Base-by-base conservation (phyloP, 2,888 invertebrate species). In the Boloria euphrosyne region DNA sequence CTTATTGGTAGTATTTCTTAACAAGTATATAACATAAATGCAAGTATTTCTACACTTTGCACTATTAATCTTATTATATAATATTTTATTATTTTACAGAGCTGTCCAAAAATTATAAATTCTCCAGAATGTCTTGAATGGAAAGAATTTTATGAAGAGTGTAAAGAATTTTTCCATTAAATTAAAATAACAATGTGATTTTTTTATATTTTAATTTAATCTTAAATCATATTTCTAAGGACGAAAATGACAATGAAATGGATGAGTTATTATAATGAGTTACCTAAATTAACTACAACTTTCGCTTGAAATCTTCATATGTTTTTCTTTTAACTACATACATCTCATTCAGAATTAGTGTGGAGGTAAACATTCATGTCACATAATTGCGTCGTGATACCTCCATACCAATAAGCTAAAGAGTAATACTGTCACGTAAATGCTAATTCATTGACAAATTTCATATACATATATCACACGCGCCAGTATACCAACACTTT, bases 371-470 rank as follows among this genome's bases (percentile, higher is more conserved):
- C 65, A 73, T 68, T 62, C 68, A 58, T 59, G 64, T 52, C 61
- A 68, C 62, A 53, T 64, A 50, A 49, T 73, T 74, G 63, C 67
- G 71, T 71, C 74, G 75, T 80, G 75, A 76, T 76, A 80, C 80
- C 78, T 81, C 80, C 80, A 78, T 81, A 83, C 82, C 80, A 78
- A 82, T 80, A 82, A 80, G 81, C 81, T 82, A 85, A 78, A 72
- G 84, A 78, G 80, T 90, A 91, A 91, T 90, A 90, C 90, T 90
- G 90, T 89, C 89, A 90, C 86, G 87, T 89, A 88, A 90, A 89
- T 86, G 87, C 86, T 88, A 87, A 81, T 76, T 73, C 73, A 74
- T 80, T 78, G 83, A 82, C 81, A 78, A 82, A 80, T 82, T 80
- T 83, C 80, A 77, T 77, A 76, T 84, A 89, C 80, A 78, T 76